Evolutionary conservation across 2,888 invertebrate genomes (phyloP).

Genomic region (Phyllotreta cruciferae): DNA sequence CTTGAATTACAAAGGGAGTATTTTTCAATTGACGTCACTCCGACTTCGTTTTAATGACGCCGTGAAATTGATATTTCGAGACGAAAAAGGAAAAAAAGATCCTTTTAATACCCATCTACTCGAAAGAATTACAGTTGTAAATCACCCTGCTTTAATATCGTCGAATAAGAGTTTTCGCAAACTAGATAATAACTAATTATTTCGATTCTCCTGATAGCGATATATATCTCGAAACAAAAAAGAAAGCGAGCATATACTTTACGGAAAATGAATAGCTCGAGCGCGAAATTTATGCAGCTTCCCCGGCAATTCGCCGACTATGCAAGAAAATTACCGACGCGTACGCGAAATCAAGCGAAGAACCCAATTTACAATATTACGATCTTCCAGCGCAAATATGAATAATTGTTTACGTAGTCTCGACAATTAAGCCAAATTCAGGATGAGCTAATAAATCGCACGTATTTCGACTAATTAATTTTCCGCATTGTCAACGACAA

Average conservation of each 20-base stretch:
- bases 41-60: slow-evolving; percentile 2
- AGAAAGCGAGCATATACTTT: slow-evolving; percentile 27
- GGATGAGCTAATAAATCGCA: too few relatives aligned
- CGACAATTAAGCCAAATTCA: too few relatives aligned
- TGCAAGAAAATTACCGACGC: slow-evolving; percentile 37
- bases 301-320: slow-evolving; percentile 36
- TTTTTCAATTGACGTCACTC: slow-evolving; percentile 38
- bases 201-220: slow-evolving; percentile 18
- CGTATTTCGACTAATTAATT: too few relatives aligned
- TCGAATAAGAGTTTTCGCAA: not conserved
- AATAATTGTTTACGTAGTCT: too few relatives aligned
- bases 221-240: slow-evolving; percentile 17
- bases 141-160: too few relatives aligned
- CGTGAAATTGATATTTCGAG: not conserved
- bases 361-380: slow-evolving; percentile 40
- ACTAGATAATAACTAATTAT: slow-evolving; percentile 26
- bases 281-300: slow-evolving; percentile 35
- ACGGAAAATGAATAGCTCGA: slow-evolving; percentile 29
- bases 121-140: too few relatives aligned
- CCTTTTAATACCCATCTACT: too few relatives aligned
- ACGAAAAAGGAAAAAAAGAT: too few relatives aligned
- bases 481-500: too few relatives aligned
- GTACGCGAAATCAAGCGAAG: slow-evolving; percentile 37
- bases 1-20: slow-evolving; percentile 45
- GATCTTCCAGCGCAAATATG: slow-evolving; percentile 36